Percentiles rank a stretch among this genome's conserved stretches.
Evolutionary conservation across 92 coral and sea anemone genomes (phyloP).

Genomic region (Epizoanthus illoricatus): DNA sequence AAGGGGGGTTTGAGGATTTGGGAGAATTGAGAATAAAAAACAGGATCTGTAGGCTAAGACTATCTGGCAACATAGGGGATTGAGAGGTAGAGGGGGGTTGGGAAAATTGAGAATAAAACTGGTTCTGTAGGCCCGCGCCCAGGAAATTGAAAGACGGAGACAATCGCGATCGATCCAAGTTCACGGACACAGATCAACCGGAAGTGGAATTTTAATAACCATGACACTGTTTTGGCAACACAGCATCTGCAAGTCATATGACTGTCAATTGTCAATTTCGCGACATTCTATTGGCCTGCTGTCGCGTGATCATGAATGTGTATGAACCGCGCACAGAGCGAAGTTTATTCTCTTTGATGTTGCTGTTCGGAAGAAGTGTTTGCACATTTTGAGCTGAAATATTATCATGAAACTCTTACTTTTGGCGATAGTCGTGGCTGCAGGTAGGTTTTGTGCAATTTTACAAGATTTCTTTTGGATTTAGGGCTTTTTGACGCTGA

Average conservation of each 20-base stretch:
- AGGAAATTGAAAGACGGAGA: too few relatives aligned
- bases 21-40: too few relatives aligned
- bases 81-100: too few relatives aligned
- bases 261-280: constrained; percentile 10
- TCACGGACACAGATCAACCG: background rate
- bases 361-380: background rate
- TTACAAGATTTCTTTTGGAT: background rate
- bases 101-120: too few relatives aligned
- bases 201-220: background rate
- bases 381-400: too few relatives aligned
- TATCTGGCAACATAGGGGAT: too few relatives aligned
- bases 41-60: too few relatives aligned
- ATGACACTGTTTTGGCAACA: background rate
- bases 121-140: too few relatives aligned
- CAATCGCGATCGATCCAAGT: too few relatives aligned
- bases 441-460: constrained; percentile 29
- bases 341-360: background rate
- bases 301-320: background rate
- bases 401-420: constrained; percentile 47
- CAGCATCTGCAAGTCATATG: constrained; percentile 10
- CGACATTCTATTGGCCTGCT: constrained; percentile 2
- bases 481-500: too few relatives aligned
- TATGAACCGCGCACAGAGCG: background rate
- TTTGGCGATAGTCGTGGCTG: constrained; percentile 35
- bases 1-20: too few relatives aligned